These are phyloP conservation scores for Mythimna pallens DNA, from an alignment of 2,888 invertebrate genomes.

Conservation along the genomic window DNA sequence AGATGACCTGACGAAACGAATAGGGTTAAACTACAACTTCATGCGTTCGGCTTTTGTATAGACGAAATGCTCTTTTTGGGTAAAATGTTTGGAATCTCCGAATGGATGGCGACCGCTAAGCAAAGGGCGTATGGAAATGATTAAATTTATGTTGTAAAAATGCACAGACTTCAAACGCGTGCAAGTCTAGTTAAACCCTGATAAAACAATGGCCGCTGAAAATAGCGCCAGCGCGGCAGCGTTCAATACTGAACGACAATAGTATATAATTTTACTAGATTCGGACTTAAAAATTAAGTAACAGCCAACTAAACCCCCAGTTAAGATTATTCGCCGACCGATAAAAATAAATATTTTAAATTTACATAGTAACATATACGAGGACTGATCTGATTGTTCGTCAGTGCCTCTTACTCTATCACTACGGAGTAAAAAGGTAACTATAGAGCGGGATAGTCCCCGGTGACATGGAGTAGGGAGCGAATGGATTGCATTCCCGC, in stretches of 20 bases:
- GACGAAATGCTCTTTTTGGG: neutral
- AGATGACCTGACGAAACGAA: slow-evolving; percentile 30
- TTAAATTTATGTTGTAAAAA: neutral
- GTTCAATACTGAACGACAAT: slow-evolving; percentile 24
- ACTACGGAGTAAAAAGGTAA: slow-evolving; percentile 58
- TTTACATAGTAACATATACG: slow-evolving; percentile 42
- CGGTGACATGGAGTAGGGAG: slow-evolving; percentile 28
- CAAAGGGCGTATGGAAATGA: slow-evolving; percentile 2
- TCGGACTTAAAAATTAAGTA: slow-evolving; percentile 62
- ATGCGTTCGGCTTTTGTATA: slow-evolving; percentile 19
- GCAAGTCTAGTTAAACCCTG: slow-evolving; percentile 38
- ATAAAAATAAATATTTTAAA: slow-evolving; percentile 58
- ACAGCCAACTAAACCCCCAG: slow-evolving; percentile 56
- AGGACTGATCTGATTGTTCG: slow-evolving; percentile 19
- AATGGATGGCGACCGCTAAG: slow-evolving; percentile 18
- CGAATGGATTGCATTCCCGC: slow-evolving; percentile 16
- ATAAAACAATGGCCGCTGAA: slow-evolving; percentile 17
- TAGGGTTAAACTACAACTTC: slow-evolving; percentile 37
- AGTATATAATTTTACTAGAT: slow-evolving; percentile 56
- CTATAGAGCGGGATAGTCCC: slow-evolving; percentile 45
- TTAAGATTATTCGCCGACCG: slow-evolving; percentile 44
- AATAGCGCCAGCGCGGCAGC: slow-evolving; percentile 22
- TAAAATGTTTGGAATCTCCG: slow-evolving; percentile 4
- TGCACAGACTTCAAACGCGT: neutral
- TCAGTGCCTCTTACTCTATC: slow-evolving; percentile 41